Conservation (phyloP, 2,113 vertebrate genomes). For the Callionymus lyra region DNA sequence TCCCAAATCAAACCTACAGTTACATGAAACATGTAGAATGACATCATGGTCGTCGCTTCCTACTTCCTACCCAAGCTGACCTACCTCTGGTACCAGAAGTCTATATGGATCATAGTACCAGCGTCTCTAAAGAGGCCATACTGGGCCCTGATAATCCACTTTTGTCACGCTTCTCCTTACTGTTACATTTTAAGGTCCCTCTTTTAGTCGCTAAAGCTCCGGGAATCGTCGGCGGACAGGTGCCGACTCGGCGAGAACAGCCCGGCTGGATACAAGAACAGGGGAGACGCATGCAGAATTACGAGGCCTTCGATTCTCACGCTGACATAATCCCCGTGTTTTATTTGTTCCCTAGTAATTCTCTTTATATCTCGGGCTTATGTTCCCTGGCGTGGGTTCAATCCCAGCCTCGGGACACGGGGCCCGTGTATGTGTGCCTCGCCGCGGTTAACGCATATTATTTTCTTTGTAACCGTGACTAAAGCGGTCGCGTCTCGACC, state of each 20-base stretch:
- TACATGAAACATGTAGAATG: too few species aligned
- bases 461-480: conserved; percentile 65
- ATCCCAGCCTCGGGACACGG: conserved; percentile 57
- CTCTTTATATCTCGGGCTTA: conserved; percentile 65
- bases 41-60: too few species aligned
- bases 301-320: conserved; percentile 56
- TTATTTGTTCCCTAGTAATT: conserved; percentile 67
- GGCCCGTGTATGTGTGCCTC: conserved; percentile 59
- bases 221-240: conserved; percentile 42
- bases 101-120: too few species aligned
- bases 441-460: conserved; percentile 64
- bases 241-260: conserved; percentile 47
- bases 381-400: conserved; percentile 63
- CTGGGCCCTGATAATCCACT: too few species aligned
- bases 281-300: conserved; percentile 49
- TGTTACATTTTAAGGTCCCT: conserved; percentile 20
- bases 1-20: too few species aligned
- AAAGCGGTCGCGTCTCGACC: conserved; percentile 55
- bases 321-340: conserved; percentile 65
- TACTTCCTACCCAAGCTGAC: too few species aligned
- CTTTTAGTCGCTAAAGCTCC: conserved; percentile 38
- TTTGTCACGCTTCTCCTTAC: conserved; percentile 33
- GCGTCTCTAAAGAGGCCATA: too few species aligned
- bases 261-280: conserved; percentile 42
- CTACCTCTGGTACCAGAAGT: too few species aligned